A percentile compares a stretch with the other conserved stretches of the same genome.
Evolutionary conservation across 2,113 vertebrate species (phyloP).

Genomic region (Hassar affinis): DNA sequence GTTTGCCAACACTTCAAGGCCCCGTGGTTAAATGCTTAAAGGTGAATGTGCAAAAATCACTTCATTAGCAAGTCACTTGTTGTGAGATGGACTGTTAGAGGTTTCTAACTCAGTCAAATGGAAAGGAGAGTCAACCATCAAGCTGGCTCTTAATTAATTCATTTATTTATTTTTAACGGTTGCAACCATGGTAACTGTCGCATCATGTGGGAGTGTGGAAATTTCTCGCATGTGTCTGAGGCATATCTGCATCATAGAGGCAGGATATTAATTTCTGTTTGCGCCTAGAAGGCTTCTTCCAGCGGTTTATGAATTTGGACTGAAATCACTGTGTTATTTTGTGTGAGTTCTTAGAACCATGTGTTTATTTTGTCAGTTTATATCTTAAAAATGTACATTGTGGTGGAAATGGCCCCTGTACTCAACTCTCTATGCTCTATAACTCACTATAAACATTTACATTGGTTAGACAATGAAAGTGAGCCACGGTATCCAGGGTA

Average conservation of each 20-base stretch:
- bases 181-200: conserved; percentile 60
- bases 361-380: conserved; percentile 1
- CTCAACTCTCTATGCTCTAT: no score
- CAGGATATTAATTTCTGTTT: conserved; percentile 46
- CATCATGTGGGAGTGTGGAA: conserved; percentile 49
- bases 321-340: conserved; percentile 12
- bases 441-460: not conserved
- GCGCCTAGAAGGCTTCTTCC: not conserved
- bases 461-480: no score
- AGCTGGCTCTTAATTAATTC: conserved; percentile 48
- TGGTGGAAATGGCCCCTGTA: not conserved
- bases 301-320: conserved; percentile 33
- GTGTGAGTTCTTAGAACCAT: not conserved
- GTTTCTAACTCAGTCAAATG: conserved; percentile 51
- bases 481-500: no score
- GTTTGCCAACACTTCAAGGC: not conserved
- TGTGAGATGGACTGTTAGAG: not conserved
- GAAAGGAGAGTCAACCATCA: conserved; percentile 40
- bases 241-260: conserved; percentile 54
- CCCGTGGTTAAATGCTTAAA: not conserved
- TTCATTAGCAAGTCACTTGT: conserved; percentile 13
- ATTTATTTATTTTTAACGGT: conserved; percentile 31
- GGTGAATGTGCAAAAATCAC: not conserved
- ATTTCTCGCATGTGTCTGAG: conserved; percentile 45
- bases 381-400: no score